A percentile compares a stretch with the other conserved stretches of the same genome.
Conservation (phyloP, 2,113 vertebrate genomes). For the Burhinus oedicnemus region DNA sequence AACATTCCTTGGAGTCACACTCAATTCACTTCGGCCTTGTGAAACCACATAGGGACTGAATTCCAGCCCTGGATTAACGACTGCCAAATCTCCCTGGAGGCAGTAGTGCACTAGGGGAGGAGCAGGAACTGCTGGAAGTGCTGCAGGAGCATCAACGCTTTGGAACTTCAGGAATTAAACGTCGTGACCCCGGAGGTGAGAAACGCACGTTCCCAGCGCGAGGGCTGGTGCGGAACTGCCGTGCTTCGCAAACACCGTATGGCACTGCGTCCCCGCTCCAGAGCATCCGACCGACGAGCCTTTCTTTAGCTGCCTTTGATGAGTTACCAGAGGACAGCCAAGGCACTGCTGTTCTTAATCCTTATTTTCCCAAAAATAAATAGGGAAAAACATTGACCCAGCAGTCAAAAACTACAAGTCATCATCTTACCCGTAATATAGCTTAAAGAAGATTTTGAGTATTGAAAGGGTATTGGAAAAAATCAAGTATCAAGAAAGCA, state of each 20-base stretch:
- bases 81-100: neutral
- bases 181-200: accelerated
- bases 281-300: neutral
- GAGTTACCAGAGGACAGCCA: neutral
- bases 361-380: neutral
- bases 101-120: neutral
- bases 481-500: neutral
- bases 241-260: accelerated
- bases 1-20: neutral
- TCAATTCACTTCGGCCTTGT: neutral
- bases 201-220: neutral
- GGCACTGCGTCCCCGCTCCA: accelerated
- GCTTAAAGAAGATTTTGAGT: neutral
- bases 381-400: neutral
- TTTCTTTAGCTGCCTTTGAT: neutral
- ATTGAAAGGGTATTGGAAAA: neutral
- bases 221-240: neutral
- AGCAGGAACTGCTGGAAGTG: neutral
- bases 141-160: neutral
- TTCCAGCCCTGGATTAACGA: neutral
- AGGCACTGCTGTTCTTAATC: neutral
- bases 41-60: neutral
- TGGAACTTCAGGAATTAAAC: neutral
- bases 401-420: neutral
- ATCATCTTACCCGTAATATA: neutral